Evolutionary conservation across 2,797 vertebrate genomes (phyloP).

Genomic region (Poecilia gillii): DNA sequence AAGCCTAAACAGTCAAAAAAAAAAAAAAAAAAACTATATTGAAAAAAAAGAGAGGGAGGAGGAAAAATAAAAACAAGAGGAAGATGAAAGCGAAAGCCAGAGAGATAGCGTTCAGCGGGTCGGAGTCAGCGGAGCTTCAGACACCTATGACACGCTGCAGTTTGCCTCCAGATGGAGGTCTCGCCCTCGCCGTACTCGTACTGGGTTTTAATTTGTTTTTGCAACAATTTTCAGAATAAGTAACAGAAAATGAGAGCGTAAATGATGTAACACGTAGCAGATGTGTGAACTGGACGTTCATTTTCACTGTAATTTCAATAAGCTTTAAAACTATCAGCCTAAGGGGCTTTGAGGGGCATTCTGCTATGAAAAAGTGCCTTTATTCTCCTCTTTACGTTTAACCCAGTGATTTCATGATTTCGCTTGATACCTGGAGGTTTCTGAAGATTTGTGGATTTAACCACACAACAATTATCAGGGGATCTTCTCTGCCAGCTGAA

Average conservation of each 20-base stretch:
- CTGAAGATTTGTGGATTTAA: neutral
- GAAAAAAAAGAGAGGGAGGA: neutral
- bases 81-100: conserved; percentile 1
- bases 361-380: neutral
- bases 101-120: conserved; percentile 7
- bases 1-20: conserved; percentile 40
- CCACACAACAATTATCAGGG: neutral
- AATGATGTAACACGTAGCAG: neutral
- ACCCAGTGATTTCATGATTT: neutral
- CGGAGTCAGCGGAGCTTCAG: conserved; percentile 23
- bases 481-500: neutral
- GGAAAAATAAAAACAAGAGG: conserved; percentile 15
- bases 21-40: conserved; percentile 12
- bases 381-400: neutral
- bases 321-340: neutral
- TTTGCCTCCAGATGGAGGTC: neutral
- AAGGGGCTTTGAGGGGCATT: neutral
- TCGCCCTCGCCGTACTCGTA: neutral
- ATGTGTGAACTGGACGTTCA: neutral
- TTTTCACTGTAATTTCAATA: neutral
- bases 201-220: neutral
- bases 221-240: neutral
- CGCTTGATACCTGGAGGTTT: neutral
- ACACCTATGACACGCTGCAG: conserved; percentile 33
- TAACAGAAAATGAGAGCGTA: neutral